Evolutionary conservation across 1,140 invertebrate genomes (phyloP), one percentile per base, ranked within the genome.

Genomic region (Trichonephila inaurata): DNA sequence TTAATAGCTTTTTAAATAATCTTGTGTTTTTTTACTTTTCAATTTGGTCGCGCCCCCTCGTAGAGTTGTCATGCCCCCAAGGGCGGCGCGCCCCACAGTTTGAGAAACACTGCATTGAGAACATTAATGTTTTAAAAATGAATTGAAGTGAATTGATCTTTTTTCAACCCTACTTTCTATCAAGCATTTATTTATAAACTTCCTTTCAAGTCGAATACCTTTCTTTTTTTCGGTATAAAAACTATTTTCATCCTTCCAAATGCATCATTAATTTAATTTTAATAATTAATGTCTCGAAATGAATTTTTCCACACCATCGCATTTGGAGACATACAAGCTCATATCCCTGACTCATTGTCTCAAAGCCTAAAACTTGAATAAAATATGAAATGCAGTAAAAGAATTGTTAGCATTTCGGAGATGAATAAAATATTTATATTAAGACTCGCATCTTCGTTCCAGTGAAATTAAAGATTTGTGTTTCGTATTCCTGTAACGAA

Each of bases 391-490:
- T 18, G 12, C 24, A 28, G 28, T 33, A 77, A 77, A 77, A 77
- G 24, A 77, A 24, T 77, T 28, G 14, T 77, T 77, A 33, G 33
- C 12, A 77, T 6, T 77, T 77, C 69, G 18, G 28, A 77, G 40
- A 77, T 77, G 28, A 77, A 77, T 77, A 24, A 77, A 77, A 33
- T 40, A 77, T 77, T 77, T 77, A 77, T 77, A 28, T 33, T 33
- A 77, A 77, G 69, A 77, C 69, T 16, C 24, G 69, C 24, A 77
- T 77, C 18, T 33, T 28, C 28, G 28, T 16, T 28, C 5, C 14
- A 77, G 14, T 28, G 69, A 33, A 77, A 77, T 33, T 77, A 33
- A 77, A 28, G 69, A 77, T 77, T 77, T 28, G 28, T 77, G 28
- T 77, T 33, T 77, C 24, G 28, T 24, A 33, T 77, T 18, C 16